Evolutionary conservation across 2,797 vertebrate species (phyloP).

Genomic region (Cryptoblepharus egeriae): DNA sequence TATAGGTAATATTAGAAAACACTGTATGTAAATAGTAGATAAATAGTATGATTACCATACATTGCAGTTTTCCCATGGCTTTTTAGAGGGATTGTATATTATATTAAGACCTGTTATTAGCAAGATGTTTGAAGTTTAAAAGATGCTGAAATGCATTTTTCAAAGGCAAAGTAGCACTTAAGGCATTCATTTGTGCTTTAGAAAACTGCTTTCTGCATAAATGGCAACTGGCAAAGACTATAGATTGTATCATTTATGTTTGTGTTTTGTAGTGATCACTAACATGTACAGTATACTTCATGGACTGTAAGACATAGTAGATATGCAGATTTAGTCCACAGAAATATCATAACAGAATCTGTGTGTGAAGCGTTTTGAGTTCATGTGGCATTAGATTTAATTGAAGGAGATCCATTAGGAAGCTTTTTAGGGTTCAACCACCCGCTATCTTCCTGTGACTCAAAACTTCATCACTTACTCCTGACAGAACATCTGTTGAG

Average conservation of each 20-base stretch:
- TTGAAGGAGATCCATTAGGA: neutral
- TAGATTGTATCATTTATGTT: neutral
- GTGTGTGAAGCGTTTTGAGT: neutral
- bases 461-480: neutral
- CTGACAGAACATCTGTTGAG: slow-evolving; percentile 82
- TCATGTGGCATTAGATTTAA: neutral
- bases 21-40: no score
- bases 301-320: neutral
- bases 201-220: neutral
- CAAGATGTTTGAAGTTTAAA: slow-evolving; percentile 16
- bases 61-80: neutral
- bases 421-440: neutral
- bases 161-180: slow-evolving; percentile 27
- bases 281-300: neutral
- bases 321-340: no score
- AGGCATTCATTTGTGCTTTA: neutral
- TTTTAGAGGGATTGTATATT: neutral
- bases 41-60: neutral
- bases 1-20: no score
- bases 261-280: neutral
- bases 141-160: neutral
- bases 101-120: slow-evolving; percentile 2
- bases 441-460: neutral
- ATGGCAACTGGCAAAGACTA: neutral
- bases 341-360: neutral